phyloP scores from a whole-genome alignment of 2,888 invertebrate genomes.

The Microdon myrmicae region DNA sequence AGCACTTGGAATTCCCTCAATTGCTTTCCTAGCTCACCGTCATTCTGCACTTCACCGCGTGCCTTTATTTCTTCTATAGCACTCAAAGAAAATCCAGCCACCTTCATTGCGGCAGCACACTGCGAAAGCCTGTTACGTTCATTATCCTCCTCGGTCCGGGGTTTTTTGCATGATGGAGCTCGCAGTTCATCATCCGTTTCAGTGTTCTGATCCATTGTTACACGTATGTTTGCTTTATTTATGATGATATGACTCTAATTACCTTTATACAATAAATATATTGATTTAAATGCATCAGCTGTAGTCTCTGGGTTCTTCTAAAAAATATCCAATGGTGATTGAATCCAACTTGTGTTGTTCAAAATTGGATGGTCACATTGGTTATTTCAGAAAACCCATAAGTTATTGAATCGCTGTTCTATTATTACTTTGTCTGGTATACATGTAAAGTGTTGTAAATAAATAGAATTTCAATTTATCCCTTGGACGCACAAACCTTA shows the following conservation, averaged over 20 bases:
- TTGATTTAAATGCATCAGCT: conserved; percentile 14
- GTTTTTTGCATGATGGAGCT: conserved; percentile 30
- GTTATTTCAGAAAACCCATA: conserved; percentile 63
- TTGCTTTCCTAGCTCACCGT: conserved; percentile 63
- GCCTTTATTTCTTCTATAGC: conserved; percentile 63
- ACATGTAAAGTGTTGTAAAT: conserved; percentile 4
- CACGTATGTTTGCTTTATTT: not conserved
- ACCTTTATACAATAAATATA: conserved; percentile 18
- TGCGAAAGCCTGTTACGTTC: conserved; percentile 44
- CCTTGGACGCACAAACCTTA: conserved; percentile 3
- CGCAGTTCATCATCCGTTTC: conserved; percentile 31
- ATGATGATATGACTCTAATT: conserved; percentile 9
- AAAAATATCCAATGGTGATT: conserved; percentile 67
- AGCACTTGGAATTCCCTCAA: conserved; percentile 73
- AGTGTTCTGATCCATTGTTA: not conserved
- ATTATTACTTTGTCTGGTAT: conserved; percentile 22
- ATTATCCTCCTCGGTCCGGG: conserved; percentile 53
- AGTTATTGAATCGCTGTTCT: conserved; percentile 15
- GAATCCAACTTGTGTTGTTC: conserved; percentile 66
- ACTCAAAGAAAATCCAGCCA: conserved; percentile 63
- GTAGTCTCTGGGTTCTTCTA: conserved; percentile 60
- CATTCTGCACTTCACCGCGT: conserved; percentile 58
- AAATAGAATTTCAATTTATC: conserved; percentile 1
- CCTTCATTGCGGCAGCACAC: conserved; percentile 58
- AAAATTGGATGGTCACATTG: conserved; percentile 68